A percentile compares a stretch with the other conserved stretches of the same genome.
Conservation (phyloP, 2,113 vertebrate species). For the Mobula hypostoma region DNA sequence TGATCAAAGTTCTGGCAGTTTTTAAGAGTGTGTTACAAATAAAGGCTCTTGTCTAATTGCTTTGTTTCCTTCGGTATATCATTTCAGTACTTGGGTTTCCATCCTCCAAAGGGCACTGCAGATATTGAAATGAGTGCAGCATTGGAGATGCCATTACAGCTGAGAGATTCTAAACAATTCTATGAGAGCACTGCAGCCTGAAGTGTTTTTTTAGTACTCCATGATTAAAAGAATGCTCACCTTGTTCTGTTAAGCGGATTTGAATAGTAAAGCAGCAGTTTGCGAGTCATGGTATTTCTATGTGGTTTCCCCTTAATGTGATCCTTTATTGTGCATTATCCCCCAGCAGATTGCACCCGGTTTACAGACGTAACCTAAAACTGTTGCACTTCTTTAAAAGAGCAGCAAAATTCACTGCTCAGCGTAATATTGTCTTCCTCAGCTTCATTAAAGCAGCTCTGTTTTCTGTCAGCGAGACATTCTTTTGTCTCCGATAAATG, state of each 20-base stretch:
- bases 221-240: conserved; percentile 14
- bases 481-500: conserved; percentile 64
- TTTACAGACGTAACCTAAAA: conserved; percentile 47
- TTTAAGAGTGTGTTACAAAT: background rate
- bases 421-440: conserved; percentile 64
- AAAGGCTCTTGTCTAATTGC: background rate
- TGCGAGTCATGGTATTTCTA: conserved; percentile 49
- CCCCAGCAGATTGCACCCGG: conserved; percentile 41
- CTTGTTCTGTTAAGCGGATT: background rate
- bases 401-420: conserved; percentile 61
- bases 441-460: conserved; percentile 70
- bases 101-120: background rate
- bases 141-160: background rate
- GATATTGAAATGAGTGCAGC: conserved; percentile 2
- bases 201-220: background rate
- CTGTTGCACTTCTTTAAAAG: conserved; percentile 56
- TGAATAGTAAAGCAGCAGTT: conserved; percentile 26
- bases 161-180: background rate
- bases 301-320: conserved; percentile 35
- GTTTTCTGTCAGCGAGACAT: conserved; percentile 73
- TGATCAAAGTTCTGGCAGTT: background rate
- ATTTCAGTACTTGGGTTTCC: conserved; percentile 2
- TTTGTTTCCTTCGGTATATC: conserved; percentile 3
- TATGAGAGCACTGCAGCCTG: background rate
- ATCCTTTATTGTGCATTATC: conserved; percentile 27